Base-by-base conservation (phyloP, 2,888 invertebrate genomes). In the Piscicola geometra region DNA sequence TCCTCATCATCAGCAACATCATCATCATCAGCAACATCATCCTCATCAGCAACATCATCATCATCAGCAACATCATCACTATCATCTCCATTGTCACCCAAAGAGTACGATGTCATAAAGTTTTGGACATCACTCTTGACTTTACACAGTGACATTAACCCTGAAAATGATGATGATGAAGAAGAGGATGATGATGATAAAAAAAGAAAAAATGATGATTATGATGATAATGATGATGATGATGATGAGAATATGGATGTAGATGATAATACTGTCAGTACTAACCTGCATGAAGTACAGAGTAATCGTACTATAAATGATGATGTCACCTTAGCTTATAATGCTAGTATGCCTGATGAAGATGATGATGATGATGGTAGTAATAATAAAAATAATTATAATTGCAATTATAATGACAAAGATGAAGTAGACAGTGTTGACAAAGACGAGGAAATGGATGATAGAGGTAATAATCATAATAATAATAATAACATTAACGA, bases 11-110 rank as follows among this genome's bases (percentile, higher is more conserved):
- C 41, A 41, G 5, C 41, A 41, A 5, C 41, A 5, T 41, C 41
- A 9, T 41, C 41, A 9, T 41, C 41, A 9, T 41, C 41, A 41
- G 15, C 41, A 41, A 41, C 41, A 41, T 15, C 41, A 41, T 15
- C 5, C 41, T 41, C 41, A 41, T 15, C 15, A 41, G 41, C n/a
- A 68, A 56, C 81, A 86, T 86, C 84, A 86, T 86, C 71, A 87
- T 81, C 76, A 87, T 85, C 78, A 87, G 87, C 41, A 41, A 41
- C 41, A 79, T 87, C 87, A 25, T 86, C 86, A 78, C 85, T 84
- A 15, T 41, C 41, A 41, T 41, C 41, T 9, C 15, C 41, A 41
- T 41, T 41, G 5, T 41, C 41, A 9, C 15, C 15, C 41, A 41
- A 41, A 41, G 41, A 41, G 41, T 15, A 5, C 15, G 41, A 15